Evolutionary conservation across 2,888 invertebrate species (phyloP), one percentile per base, ranked within the genome.

Genomic region (Heliconius charithonia): DNA sequence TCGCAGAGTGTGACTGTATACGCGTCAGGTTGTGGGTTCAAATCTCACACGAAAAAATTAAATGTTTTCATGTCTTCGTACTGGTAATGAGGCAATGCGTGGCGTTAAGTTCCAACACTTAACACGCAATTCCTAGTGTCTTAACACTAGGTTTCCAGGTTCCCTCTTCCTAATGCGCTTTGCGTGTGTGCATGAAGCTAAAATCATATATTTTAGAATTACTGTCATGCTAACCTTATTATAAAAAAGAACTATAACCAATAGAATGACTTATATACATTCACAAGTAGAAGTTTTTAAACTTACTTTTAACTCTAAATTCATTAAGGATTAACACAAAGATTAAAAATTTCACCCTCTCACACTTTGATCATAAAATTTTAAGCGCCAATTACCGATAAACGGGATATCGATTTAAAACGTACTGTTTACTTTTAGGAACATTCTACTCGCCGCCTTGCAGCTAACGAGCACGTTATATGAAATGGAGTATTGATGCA

Each of bases 71-170:
- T 59, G 19, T 4, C 22, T 7, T n/a, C 19, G 22, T 27, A 2
- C 63, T 63, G 63, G 63, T 27, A 29, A 19, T 29, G 13, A 29
- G 29, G 19, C 10, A 12, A 62, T 12, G 62, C 27, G 63, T 13
- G 63, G 27, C 63, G 19, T 65, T 65, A 16, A 29, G 29, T 69
- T 69, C n/a, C 25, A 12, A 22, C 45, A 19, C 73, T 79, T 70
- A 29, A 27, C 16, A 56, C 22, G 22, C 22, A 3, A 6, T n/a
- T 0, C n/a, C 9, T 32, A 32, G 32, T 32, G 45, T 45, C 45
- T 22, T n/a, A 59, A 9, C 9, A 9, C 22, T 22, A 59, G n/a
- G 7, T 59, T 59, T 0, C 22, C 2, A 32, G 32, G 9, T 32
- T 32, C 32, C 32, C 32, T 32, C 32, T 32, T 32, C 32, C 32